Conservation (phyloP, 1,140 invertebrate genomes). For the Kradibia gibbosae region DNA sequence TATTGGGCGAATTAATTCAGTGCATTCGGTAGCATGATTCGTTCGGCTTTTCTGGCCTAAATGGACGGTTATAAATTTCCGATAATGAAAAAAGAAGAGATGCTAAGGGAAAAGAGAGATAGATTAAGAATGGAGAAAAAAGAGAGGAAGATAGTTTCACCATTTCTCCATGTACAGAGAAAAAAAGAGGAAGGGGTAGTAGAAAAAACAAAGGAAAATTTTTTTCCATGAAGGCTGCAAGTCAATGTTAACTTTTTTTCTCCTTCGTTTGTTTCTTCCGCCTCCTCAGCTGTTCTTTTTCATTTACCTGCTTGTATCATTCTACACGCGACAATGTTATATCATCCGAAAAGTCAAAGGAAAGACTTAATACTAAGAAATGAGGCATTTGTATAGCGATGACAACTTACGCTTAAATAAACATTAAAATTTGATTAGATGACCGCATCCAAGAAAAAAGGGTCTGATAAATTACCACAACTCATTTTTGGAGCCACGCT, state of each 20-base stretch:
- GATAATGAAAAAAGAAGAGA: conserved; percentile 43
- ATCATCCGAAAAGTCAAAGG: neutral
- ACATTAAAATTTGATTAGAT: conserved; percentile 44
- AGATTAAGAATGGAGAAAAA: neutral
- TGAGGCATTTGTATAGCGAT: neutral
- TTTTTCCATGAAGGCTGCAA: neutral
- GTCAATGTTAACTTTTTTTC: conserved; percentile 28
- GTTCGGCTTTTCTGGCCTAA: conserved; percentile 55
- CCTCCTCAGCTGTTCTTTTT: neutral
- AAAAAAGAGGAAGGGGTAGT: conserved; percentile 30
- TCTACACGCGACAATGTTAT: neutral
- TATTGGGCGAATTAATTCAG: conserved; percentile 54
- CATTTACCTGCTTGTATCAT: neutral
- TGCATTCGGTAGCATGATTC: conserved; percentile 52
- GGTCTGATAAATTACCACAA: conserved; percentile 23
- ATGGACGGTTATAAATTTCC: conserved; percentile 58
- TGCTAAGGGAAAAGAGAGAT: conserved; percentile 8
- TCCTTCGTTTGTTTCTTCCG: neutral
- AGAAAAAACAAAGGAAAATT: neutral
- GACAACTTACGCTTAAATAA: conserved; percentile 23
- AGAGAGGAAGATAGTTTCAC: neutral
- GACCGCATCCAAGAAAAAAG: conserved; percentile 3
- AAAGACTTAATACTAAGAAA: neutral
- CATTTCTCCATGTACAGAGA: conserved; percentile 7
- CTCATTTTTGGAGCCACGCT: conserved; percentile 28